Base-by-base conservation (phyloP, 2,888 invertebrate species). In the Microctonus hyperodae region DNA sequence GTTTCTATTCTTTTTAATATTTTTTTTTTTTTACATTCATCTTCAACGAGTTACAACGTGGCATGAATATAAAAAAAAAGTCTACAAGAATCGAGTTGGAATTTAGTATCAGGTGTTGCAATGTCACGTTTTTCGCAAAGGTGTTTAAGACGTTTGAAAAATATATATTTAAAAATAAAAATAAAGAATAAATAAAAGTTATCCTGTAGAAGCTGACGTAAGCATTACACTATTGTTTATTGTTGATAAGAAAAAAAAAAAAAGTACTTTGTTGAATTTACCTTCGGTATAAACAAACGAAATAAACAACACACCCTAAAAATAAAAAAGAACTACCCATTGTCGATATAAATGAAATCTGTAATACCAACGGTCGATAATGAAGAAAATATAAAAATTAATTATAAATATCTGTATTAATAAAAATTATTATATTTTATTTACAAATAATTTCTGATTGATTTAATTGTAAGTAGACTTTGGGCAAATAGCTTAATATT, bases 1-100 rank as follows among this genome's bases (percentile, higher is more conserved):
- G 37, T 40, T 13, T 51, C 53, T 53, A 51, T 33, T 53, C 5
- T 25, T 16, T 6, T 5, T n/a, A 40, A n/a, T 40, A 28, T 28
- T 28, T 28, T 28, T 28, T 28, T 28, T 37, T 37, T 37, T 37
- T 13, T n/a, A n/a, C n/a, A 37, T 37, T 44, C 44, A 16, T n/a
- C 20, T 16, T n/a, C 16, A 9, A 4, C 9, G 7, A 7, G 16
- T 9, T 28, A 6, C 20, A 33, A 63, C 67, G 67, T 67, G 67
- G 37, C 35, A 57, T 5, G 67, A 56, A 67, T 67, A 31, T 25
- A 58, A 63, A 57, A n/a, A n/a, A n/a, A 40, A 40, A 62, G 57
- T 57, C 63, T 16, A 57, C 56, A 20, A 7, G 44, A 64, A 50
- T 50, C 20, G 31, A 51, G 13, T 62, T 67, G 62, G 67, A 50